A percentile compares a stretch with the other conserved stretches of the same genome.
These are phyloP conservation scores for Hydrozoanthus tunicans DNA, from an alignment of 64 coral and sea anemone species.

Conservation along the genomic window DNA sequence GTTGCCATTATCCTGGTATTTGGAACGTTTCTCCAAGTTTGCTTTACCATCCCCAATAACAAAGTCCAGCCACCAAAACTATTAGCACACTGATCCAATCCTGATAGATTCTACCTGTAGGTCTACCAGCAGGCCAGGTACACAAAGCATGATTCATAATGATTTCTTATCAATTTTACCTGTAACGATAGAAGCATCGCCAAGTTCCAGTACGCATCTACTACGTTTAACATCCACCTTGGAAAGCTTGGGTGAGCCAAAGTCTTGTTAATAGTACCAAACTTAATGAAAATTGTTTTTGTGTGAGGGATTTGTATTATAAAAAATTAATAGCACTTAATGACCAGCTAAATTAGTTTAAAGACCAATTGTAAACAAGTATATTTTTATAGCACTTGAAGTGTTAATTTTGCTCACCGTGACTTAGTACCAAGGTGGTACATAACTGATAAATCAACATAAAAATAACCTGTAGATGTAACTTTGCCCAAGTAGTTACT, in stretches of 20 bases:
- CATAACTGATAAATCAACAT: too few species aligned
- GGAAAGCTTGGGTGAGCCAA: conserved; percentile 59
- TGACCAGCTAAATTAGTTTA: too few species aligned
- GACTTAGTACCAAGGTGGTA: too few species aligned
- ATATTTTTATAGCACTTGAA: too few species aligned
- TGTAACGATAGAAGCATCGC: conserved; percentile 61
- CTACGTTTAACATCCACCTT: conserved; percentile 60
- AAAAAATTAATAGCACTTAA: too few species aligned
- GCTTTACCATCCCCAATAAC: background rate
- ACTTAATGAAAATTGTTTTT: conserved; percentile 33
- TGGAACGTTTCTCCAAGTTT: too few species aligned
- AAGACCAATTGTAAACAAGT: too few species aligned
- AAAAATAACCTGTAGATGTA: too few species aligned
- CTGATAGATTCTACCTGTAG: background rate
- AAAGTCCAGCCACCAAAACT: background rate
- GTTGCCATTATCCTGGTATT: too few species aligned
- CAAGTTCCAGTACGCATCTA: conserved; percentile 62
- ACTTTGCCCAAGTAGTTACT: too few species aligned
- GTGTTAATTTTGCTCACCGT: too few species aligned
- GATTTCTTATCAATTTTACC: conserved; percentile 42
- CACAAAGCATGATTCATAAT: conserved; percentile 34
- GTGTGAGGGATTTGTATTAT: background rate
- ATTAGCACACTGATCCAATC: background rate
- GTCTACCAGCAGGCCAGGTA: background rate
- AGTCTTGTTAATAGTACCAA: conserved; percentile 46